Evolutionary conservation across 2,113 vertebrate genomes (phyloP).

Genomic region (Suricata suricatta): DNA sequence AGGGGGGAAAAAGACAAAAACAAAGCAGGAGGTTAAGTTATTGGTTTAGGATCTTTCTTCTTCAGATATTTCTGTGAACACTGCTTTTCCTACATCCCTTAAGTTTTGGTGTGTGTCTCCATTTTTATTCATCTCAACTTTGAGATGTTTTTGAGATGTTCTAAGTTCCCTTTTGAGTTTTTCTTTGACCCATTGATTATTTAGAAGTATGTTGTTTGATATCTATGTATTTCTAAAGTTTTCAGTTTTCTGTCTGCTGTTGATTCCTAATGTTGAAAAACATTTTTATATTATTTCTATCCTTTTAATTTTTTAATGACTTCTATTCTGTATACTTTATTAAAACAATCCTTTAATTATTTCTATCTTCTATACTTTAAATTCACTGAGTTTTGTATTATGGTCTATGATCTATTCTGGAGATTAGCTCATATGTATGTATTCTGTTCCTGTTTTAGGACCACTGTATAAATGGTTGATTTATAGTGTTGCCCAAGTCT

Average conservation of each 20-base stretch:
- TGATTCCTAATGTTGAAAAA: constrained; percentile 7
- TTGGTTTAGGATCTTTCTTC: not conserved
- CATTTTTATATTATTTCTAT: not conserved
- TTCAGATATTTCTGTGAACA: not conserved
- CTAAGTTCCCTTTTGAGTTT: not conserved
- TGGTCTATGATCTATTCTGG: not conserved
- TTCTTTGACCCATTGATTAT: not conserved
- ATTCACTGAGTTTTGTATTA: not conserved
- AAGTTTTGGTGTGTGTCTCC: not conserved
- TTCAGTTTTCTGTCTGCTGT: not conserved
- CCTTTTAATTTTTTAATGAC: not conserved
- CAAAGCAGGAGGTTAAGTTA: no score
- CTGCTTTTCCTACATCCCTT: not conserved
- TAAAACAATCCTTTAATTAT: not conserved
- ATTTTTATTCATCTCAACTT: not conserved
- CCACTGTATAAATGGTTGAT: not conserved
- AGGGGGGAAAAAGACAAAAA: no score
- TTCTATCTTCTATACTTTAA: not conserved
- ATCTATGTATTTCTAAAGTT: not conserved
- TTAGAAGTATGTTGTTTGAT: not conserved
- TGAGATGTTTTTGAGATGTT: not conserved
- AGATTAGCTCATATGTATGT: not conserved
- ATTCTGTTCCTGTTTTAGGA: not conserved
- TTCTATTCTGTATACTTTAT: not conserved
- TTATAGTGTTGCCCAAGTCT: not conserved